Evolutionary conservation across 2,888 invertebrate species (phyloP), one percentile per base, ranked within the genome.

Genomic region (Patella ulyssiponensis): DNA sequence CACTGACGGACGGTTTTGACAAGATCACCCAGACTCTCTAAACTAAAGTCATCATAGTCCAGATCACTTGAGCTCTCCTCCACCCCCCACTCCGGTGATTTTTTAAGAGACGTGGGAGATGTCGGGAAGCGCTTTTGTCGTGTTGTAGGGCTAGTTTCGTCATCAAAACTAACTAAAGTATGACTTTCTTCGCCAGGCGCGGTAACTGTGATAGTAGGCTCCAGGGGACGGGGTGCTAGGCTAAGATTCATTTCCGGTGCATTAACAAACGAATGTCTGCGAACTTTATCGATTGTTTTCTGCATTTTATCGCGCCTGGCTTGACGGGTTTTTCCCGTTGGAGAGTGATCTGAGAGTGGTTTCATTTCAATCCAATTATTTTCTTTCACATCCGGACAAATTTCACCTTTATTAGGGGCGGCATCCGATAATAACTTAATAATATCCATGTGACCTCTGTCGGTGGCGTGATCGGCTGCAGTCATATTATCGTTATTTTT

Each of bases 21-120:
- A 15, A 75, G 69, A 23, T 75, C 70, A 23, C 75, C 69, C n/a
- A 75, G 69, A 75, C 75, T 75, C 52, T 69, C 69, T 20, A 75
- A 56, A 75, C 69, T 75, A 17, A 75, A 70, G 54, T 75, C 75
- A 52, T 51, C 51, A n/a, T 69, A 54, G 12, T 75, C 75, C 20
- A 64, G 14, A 70, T 75, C 70, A 52, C 70, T 75, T 3, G 33
- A n/a, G 12, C 23, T 33, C n/a, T 53, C 69, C 9, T 53, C 23
- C n/a, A 54, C 53, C 33, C 20, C 53, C 52, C 74, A 33, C 9
- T 12, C 74, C 15, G 58, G 58, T 12, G 74, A 44, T 27, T 64
- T 74, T 44, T 51, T 58, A 23, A n/a, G 44, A n/a, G 44, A 27
- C n/a, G n/a, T 27, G 17, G 33, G 51, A 23, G 76, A 76, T 51